phyloP scores from a whole-genome alignment of 2,797 vertebrate species.

The Champsocephalus gunnari region DNA sequence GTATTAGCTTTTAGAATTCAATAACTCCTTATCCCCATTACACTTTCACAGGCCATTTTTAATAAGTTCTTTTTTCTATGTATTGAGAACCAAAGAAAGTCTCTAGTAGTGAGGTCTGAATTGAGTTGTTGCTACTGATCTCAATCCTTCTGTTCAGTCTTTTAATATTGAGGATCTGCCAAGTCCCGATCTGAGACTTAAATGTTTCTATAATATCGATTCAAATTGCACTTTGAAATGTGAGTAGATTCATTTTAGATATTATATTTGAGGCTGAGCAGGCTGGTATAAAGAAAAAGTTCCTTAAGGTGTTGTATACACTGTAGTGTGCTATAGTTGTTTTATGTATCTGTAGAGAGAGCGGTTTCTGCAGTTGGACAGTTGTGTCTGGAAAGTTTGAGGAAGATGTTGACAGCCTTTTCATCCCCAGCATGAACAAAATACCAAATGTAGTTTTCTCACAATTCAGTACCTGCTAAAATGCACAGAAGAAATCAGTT shows the following conservation, averaged over 20 bases:
- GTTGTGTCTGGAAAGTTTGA: neutral
- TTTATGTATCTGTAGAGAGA: constrained; percentile 17
- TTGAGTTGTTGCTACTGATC: constrained; percentile 6
- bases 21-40: constrained; percentile 27
- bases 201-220: constrained; percentile 8
- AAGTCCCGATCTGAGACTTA: constrained; percentile 35
- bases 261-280: neutral
- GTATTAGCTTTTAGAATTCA: constrained; percentile 41
- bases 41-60: constrained; percentile 22
- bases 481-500: neutral
- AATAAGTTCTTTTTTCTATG: constrained; percentile 11
- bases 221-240: constrained; percentile 7
- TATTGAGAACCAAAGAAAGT: constrained; percentile 13
- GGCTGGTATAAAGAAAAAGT: neutral
- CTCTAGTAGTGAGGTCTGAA: constrained; percentile 21
- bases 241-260: neutral
- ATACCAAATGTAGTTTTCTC: constrained; percentile 7
- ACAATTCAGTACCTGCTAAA: neutral
- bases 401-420: neutral
- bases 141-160: neutral
- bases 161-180: constrained; percentile 34
- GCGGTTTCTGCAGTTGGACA: neutral
- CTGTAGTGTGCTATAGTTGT: neutral
- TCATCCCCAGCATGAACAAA: constrained; percentile 13
- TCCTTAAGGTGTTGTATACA: neutral